phyloP scores from a whole-genome alignment of 2,888 invertebrate species.

The Tetrapedia diversipes region DNA sequence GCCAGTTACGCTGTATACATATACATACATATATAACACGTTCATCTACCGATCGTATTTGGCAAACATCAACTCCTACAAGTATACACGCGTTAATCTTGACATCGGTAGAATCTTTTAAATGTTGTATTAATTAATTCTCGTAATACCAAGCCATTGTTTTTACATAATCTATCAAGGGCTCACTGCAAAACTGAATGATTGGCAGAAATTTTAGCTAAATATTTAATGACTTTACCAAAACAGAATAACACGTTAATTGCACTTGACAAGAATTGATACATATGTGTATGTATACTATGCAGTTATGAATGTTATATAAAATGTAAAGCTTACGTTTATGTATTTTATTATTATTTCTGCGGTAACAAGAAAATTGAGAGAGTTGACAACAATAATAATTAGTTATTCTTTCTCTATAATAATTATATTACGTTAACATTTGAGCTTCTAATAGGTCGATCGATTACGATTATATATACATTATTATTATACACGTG shows the following conservation, averaged over 20 bases:
- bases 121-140: too few species aligned
- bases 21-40: too few species aligned
- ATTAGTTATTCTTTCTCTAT: not conserved
- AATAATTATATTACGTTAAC: not conserved
- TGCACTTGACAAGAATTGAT: not conserved
- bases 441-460: not conserved
- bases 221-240: not conserved
- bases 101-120: not conserved
- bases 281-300: not conserved
- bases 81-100: not conserved
- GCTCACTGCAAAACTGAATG: too few species aligned
- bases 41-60: slow-evolving; percentile 46
- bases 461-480: too few species aligned
- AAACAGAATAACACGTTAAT: not conserved
- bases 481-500: not conserved
- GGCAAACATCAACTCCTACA: slow-evolving; percentile 11
- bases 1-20: not conserved
- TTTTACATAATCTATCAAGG: too few species aligned
- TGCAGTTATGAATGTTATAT: too few species aligned
- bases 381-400: not conserved
- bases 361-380: too few species aligned
- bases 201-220: too few species aligned
- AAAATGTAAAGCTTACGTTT: too few species aligned
- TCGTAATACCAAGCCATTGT: too few species aligned
- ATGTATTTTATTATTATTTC: too few species aligned